A percentile compares a stretch with the other conserved stretches of the same genome.
Evolutionary conservation across 2,888 invertebrate genomes (phyloP).

Genomic region (Piscicola geometra): DNA sequence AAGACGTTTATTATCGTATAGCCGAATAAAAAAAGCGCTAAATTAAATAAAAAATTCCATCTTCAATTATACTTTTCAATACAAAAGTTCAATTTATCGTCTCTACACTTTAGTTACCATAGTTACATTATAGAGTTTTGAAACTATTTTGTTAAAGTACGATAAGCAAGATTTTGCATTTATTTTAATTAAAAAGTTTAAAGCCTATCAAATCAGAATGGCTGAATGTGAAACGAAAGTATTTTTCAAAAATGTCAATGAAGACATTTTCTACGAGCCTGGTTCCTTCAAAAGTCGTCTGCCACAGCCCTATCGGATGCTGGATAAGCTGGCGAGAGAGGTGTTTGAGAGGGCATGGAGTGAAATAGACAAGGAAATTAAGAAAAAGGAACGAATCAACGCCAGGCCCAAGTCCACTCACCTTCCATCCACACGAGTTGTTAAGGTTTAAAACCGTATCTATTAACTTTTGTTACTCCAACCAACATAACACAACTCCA

Average conservation of each 20-base stretch:
- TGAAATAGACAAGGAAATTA: neutral
- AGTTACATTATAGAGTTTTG: no score
- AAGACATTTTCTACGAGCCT: neutral
- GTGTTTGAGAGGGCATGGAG: neutral
- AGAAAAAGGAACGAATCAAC: neutral
- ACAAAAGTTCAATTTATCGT: no score
- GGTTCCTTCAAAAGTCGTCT: neutral
- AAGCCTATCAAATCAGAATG: neutral
- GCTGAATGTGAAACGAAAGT: neutral
- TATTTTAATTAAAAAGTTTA: no score
- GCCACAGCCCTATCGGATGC: slow-evolving; percentile 1
- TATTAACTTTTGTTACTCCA: no score
- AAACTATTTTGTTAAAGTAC: no score
- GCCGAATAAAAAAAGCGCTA: no score
- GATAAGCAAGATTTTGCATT: no score
- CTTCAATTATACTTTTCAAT: no score
- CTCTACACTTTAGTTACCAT: no score
- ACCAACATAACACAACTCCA: no score
- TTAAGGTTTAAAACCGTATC: slow-evolving; percentile 4
- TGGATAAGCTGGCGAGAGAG: neutral
- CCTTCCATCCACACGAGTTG: neutral
- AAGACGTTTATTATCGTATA: no score
- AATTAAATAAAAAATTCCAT: no score
- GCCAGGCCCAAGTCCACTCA: neutral
- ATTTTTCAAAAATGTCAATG: neutral